Base-by-base conservation (phyloP, 1,140 invertebrate species). In the Vanessa tameamea region DNA sequence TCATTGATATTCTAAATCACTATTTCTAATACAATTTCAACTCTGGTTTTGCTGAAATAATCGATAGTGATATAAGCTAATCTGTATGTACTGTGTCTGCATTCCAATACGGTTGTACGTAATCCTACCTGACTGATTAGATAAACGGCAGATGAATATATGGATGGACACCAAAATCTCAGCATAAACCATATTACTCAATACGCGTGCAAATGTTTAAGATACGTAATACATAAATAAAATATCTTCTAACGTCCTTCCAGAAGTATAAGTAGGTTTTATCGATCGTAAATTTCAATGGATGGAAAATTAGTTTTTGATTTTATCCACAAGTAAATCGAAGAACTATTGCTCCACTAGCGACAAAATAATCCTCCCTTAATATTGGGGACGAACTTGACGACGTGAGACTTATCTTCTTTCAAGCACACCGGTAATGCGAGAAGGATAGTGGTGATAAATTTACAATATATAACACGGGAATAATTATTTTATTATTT, bases 361-460 rank as follows among this genome's bases (percentile, higher is more conserved):
- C 26, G 51, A 55, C 55, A 69, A 59, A 59, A 69, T 69, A 43
- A 61, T 69, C 43, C 55, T 23, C 12, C 55, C 47, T 12, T 11
- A 23, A 16, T 43, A 47, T 47, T 14, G 15, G 67, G 37, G 5
- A 61, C 51, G 31, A 69, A 59, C 67, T 68, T 69, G 67, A 55
- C 31, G 50, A 69, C 23, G 55, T 69, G 23, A 61, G 55, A 69
- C 37, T 69, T 69, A 59, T 69, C 31, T 69, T 61, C 55, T 69
- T 55, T 47, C 37, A 55, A 51, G 66, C 53, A 51, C 55, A 61
- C 7, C 37, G 43, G 53, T 61, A 59, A 59, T 61, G 43, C 13
- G 53, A 59, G 20, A n/a, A 20, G 20, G 55, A 47, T 69, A 61
- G 67, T 51, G 43, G 55, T 69, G 67, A 69, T 55, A 59, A 69